These are phyloP conservation scores for Epinephelus cyanopodus DNA, from an alignment of 2,113 vertebrate species.

Conservation along the genomic window DNA sequence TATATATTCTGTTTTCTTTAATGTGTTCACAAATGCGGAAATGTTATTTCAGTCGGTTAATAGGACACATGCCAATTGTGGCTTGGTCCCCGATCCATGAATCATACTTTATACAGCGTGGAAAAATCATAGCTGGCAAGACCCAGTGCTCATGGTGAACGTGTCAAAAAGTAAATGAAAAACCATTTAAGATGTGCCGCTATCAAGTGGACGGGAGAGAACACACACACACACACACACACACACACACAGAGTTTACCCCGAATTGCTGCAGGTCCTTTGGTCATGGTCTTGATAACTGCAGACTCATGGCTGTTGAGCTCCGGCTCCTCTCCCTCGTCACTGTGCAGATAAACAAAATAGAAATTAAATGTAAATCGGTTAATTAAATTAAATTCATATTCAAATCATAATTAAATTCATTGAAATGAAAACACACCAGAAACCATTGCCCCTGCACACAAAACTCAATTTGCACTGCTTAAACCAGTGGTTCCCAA, in stretches of 20 bases:
- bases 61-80: constrained; percentile 15
- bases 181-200: background rate
- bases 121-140: constrained; percentile 7
- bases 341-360: constrained; percentile 61
- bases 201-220: background rate
- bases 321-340: constrained; percentile 79
- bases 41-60: constrained; percentile 18
- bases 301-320: constrained; percentile 63
- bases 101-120: constrained; percentile 23
- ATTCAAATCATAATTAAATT: constrained; percentile 1
- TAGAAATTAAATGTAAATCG: constrained; percentile 2
- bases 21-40: background rate
- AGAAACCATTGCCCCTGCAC: background rate
- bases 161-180: constrained; percentile 27
- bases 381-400: background rate
- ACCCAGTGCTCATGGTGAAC: background rate
- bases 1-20: background rate
- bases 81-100: constrained; percentile 4
- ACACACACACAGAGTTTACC: constrained; percentile 67
- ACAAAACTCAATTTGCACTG: background rate
- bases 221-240: constrained; percentile 1
- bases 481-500: background rate
- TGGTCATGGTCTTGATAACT: constrained; percentile 78
- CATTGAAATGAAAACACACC: background rate
- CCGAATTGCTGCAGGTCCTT: constrained; percentile 71